These are phyloP conservation scores for Smutsia gigantea DNA, from an alignment of 2,797 vertebrate species.

Conservation along the genomic window DNA sequence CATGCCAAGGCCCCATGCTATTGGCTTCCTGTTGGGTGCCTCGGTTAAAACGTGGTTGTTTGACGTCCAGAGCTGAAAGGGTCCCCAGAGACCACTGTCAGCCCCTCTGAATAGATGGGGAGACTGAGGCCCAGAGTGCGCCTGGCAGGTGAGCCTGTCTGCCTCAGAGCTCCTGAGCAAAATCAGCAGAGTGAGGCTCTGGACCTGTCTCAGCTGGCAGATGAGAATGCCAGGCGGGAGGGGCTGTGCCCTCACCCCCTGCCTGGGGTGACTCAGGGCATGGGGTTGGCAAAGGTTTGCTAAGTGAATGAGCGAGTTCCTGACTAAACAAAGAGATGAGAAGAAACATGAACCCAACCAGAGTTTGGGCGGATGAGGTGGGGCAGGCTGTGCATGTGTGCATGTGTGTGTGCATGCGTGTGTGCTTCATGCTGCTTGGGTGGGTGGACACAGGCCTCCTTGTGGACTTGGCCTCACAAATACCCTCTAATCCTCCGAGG, in stretches of 20 bases:
- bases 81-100: neutral
- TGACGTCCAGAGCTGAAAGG: neutral
- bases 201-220: neutral
- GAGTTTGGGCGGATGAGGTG: neutral
- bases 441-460: neutral
- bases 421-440: neutral
- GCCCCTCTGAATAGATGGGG: neutral
- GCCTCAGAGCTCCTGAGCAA: neutral
- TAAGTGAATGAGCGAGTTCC: neutral
- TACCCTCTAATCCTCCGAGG: neutral
- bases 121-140: neutral
- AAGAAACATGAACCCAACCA: neutral
- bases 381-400: neutral
- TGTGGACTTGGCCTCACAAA: neutral
- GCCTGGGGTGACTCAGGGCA: conserved; percentile 22
- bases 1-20: neutral
- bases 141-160: neutral
- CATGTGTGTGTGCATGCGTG: neutral
- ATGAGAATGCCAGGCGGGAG: neutral
- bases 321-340: neutral
- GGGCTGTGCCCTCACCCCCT: neutral
- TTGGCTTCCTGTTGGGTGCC: neutral
- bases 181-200: neutral
- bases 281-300: neutral
- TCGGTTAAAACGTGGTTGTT: neutral